These are phyloP conservation scores for Dynastes maya DNA, from an alignment of 2,888 invertebrate species.

Conservation along the genomic window DNA sequence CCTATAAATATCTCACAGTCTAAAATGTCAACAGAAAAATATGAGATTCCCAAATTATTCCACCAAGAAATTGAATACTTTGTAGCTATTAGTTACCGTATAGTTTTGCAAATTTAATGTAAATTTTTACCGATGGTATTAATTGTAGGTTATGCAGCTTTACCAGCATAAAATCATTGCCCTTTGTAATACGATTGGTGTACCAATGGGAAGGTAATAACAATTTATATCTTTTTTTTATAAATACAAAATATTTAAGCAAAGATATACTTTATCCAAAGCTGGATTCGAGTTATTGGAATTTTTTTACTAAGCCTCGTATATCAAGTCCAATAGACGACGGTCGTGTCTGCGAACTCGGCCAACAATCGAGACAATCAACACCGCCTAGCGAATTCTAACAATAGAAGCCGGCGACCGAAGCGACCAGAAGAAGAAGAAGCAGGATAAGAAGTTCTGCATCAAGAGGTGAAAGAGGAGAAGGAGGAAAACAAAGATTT, in stretches of 20 bases:
- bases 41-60: too few relatives aligned
- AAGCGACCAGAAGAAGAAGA: slow-evolving; percentile 10
- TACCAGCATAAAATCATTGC: too few relatives aligned
- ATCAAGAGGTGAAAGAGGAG: neutral
- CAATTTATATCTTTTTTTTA: too few relatives aligned
- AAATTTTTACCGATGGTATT: neutral
- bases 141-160: too few relatives aligned
- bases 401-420: slow-evolving; percentile 25
- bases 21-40: too few relatives aligned
- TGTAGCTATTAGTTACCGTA: too few relatives aligned
- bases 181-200: too few relatives aligned
- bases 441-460: slow-evolving; percentile 18
- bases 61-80: too few relatives aligned
- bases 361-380: slow-evolving; percentile 23
- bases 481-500: slow-evolving; percentile 25
- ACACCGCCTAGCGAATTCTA: slow-evolving; percentile 25
- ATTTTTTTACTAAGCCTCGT: neutral
- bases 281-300: neutral
- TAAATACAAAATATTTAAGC: too few relatives aligned
- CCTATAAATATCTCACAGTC: too few relatives aligned
- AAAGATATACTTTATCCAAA: too few relatives aligned
- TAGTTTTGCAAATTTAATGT: neutral
- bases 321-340: neutral
- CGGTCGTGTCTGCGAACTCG: slow-evolving; percentile 40
- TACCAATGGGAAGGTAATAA: too few relatives aligned